Percentiles rank a stretch among this genome's conserved stretches.
phyloP scores from a whole-genome alignment of 2,888 invertebrate genomes.

The Lycophotia porphyrea region DNA sequence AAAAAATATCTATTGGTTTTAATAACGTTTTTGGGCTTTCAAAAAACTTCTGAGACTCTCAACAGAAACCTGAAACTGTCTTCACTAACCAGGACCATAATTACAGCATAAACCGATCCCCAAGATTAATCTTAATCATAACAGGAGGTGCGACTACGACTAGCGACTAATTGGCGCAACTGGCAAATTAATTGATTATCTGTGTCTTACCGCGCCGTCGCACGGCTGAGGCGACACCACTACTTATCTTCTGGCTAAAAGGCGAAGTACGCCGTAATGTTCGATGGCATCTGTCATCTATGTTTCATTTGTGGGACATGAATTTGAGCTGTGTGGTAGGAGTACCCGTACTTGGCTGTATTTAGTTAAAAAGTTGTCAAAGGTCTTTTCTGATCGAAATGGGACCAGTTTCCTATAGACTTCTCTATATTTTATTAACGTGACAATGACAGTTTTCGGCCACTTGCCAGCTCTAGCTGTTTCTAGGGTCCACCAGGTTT shows the following conservation, averaged over 20 bases:
- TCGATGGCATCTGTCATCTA: constrained; percentile 50
- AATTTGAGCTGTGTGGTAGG: constrained; percentile 11
- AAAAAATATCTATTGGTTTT: too few relatives aligned
- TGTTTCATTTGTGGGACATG: constrained; percentile 34
- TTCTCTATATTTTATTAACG: not conserved
- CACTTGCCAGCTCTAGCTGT: not conserved
- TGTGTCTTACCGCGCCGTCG: constrained; percentile 71
- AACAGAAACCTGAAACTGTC: not conserved
- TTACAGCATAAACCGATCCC: constrained; percentile 57
- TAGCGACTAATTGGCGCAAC: constrained; percentile 81
- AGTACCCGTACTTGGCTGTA: not conserved
- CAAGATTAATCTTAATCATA: constrained; percentile 80
- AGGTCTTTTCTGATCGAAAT: not conserved
- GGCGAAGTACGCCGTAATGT: constrained; percentile 47
- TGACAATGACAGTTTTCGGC: not conserved
- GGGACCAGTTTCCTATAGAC: not conserved
- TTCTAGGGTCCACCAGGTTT: not conserved
- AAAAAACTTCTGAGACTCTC: not conserved
- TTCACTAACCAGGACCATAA: not conserved
- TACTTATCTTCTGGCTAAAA: constrained; percentile 57
- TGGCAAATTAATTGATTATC: constrained; percentile 81
- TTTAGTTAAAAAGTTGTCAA: not conserved
- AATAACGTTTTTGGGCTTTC: not conserved
- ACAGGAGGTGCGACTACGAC: constrained; percentile 80
- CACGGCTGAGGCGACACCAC: constrained; percentile 39